Evolutionary conservation across 2,797 vertebrate genomes (phyloP), one percentile per base, ranked within the genome.

Genomic region (Pagetopsis macropterus): DNA sequence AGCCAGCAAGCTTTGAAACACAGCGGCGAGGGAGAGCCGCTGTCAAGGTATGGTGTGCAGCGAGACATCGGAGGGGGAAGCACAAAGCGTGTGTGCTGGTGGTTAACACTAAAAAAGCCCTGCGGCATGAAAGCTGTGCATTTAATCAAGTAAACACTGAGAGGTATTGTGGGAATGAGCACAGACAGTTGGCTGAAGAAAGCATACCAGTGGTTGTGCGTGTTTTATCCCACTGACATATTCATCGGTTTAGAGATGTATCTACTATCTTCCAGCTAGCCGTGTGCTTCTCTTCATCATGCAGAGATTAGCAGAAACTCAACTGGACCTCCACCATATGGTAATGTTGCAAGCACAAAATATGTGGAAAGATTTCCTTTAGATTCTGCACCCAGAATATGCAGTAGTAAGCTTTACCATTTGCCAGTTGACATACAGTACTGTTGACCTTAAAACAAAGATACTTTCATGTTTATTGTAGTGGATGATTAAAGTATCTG

Each of bases 11-110:
- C 69, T 82, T 66, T 37, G 51, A 59, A 75, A 72, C 9, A 54
- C 51, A 68, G 69, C 48, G 59, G 77, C 4, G 15, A 77, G 58
- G 55, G 57, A 79, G 65, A 68, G 73, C 57, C 46, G 65, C 79
- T 76, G 81, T 86, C 76, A 64, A 52, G 73, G 81, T 76, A 63
- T 76, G 76, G 67, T 72, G 71, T 75, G 70, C 70, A 70, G 59
- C 9, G 46, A 84, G 70, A 82, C 5, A 27, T 84, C 41, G n/a
- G 69, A 71, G 48, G 33, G 54, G 57, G 67, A 50, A 72, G 70
- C 62, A 19, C 2, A 11, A 60, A 27, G 64, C 49, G 41, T 72
- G 73, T 70, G 78, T 3, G 21, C 78, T 79, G 83, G 72, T 78
- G 73, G 80, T 76, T 76, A 64, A 71, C n/a, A 19, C 50, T 56